phyloP scores from a whole-genome alignment of 2,888 invertebrate species.

The Ophioninae sp. region DNA sequence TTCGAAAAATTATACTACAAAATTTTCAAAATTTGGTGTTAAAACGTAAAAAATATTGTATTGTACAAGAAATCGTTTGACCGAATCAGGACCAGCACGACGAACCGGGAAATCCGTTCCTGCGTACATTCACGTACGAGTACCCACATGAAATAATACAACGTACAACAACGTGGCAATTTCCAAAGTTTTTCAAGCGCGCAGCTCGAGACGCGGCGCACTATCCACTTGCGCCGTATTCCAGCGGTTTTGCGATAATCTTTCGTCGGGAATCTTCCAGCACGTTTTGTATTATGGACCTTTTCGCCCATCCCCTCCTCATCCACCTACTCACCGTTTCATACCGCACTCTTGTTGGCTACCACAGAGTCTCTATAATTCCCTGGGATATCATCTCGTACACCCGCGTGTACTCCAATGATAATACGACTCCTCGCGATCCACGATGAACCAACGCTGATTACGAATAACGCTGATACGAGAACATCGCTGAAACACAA shows the following conservation, averaged over 20 bases:
- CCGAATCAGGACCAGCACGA: too few species aligned
- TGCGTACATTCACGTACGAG: background rate
- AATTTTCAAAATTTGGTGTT: background rate
- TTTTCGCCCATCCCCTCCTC: background rate
- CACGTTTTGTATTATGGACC: slow-evolving; percentile 32
- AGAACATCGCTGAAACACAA: background rate
- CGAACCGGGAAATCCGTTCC: background rate
- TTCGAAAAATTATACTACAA: too few species aligned
- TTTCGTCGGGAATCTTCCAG: slow-evolving; percentile 33
- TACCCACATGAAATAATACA: background rate
- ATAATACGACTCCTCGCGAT: slow-evolving; percentile 36
- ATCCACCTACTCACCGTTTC: background rate
- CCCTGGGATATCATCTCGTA: slow-evolving; percentile 34
- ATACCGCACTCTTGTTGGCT: background rate
- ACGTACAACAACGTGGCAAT: slow-evolving; percentile 24
- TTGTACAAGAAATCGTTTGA: background rate
- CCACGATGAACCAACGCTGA: slow-evolving; percentile 32
- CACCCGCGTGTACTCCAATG: slow-evolving; percentile 20
- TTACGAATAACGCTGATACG: slow-evolving; percentile 41
- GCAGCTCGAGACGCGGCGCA: slow-evolving; percentile 43
- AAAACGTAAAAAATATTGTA: background rate
- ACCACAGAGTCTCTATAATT: background rate
- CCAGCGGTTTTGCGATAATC: slow-evolving; percentile 39
- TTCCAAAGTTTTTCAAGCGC: slow-evolving; percentile 51
- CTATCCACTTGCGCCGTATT: slow-evolving; percentile 29